Base-by-base conservation (phyloP, 2,113 vertebrate species). In the Clarias gariepinus region DNA sequence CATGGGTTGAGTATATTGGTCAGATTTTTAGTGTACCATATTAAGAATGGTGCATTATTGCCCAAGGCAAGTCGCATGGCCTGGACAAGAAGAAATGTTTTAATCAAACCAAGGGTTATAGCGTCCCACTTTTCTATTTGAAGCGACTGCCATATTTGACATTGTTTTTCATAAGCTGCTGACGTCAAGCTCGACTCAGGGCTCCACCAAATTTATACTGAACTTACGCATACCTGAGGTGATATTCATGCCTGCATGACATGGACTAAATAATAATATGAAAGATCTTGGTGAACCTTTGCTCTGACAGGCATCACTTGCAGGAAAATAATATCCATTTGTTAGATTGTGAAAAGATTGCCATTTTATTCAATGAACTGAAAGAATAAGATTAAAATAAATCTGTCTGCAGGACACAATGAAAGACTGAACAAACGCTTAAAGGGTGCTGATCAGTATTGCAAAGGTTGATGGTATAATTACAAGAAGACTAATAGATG, bases 31-130 rank as follows among this genome's bases (percentile, higher is more conserved):
- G 15, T 47, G 21, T 60, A 53, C 30, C 18, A 16, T 78, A 25
- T 25, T 78, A 18, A 9, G 19, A 7, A 57, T 68, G 47, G 16
- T 85, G 58, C 19, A 36, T 66, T 85, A 5, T 15, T 57, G 61
- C 84, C 61, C 2, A 25, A n/a, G 36, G 60, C 74, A 41, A 66
- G 73, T 79, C 61, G n/a, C 84, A 58, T 57, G 76, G 74, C 52
- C 18, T 66, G 21, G 28, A 36, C 61, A 21, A 85, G 61, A 85
- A 85, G 47, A 80, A 85, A 52, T 80, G 30, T 52, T 63, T 68
- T 36, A 80, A 79, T 85, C 52, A 79, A 79, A 79, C 60, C 68
- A 52, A 64, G 9, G 13, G 30, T 68, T 47, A 41, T 69, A 63
- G 55, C 69, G 76, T 69, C 47, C 47, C 47, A 47, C 6, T 47